A percentile compares a stretch with the other conserved stretches of the same genome.
These are phyloP conservation scores for Sterna hirundo DNA, from an alignment of 2,113 vertebrate genomes.

Conservation along the genomic window DNA sequence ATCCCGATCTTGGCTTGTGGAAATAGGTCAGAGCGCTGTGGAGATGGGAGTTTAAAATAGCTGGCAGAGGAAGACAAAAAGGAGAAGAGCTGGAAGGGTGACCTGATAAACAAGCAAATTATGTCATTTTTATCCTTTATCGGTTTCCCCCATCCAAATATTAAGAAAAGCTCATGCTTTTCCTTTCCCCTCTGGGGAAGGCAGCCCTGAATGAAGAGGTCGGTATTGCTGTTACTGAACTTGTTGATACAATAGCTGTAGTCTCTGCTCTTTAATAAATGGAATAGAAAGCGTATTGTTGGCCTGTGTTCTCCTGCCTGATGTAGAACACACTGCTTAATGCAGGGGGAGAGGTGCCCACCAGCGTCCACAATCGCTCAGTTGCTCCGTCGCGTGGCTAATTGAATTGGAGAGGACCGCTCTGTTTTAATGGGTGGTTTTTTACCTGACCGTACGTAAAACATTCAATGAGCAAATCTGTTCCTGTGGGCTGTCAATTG, in stretches of 20 bases:
- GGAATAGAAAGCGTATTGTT: not conserved
- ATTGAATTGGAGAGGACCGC: not conserved
- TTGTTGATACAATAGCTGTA: not conserved
- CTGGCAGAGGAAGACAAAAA: not conserved
- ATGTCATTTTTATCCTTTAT: not conserved
- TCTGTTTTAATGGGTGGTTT: not conserved
- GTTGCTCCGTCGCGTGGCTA: not conserved
- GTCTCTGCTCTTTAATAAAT: not conserved
- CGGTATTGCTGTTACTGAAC: not conserved
- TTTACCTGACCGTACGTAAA: not conserved
- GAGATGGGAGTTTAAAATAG: not conserved
- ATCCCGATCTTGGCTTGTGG: not conserved
- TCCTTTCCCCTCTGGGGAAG: not conserved
- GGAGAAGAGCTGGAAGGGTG: not conserved
- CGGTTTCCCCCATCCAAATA: too few relatives aligned
- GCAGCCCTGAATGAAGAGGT: not conserved
- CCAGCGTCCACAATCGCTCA: accelerated
- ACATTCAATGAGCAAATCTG: not conserved
- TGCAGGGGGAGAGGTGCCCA: not conserved
- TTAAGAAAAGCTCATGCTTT: not conserved
- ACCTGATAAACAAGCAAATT: not conserved
- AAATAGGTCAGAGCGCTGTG: not conserved
- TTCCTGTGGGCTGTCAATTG: not conserved
- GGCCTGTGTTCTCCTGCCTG: not conserved
- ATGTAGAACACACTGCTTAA: too few relatives aligned